Percentiles rank a stretch among this genome's conserved stretches.
These are phyloP conservation scores for Coluber constrictor DNA, from an alignment of 2,797 vertebrate genomes.

Conservation along the genomic window DNA sequence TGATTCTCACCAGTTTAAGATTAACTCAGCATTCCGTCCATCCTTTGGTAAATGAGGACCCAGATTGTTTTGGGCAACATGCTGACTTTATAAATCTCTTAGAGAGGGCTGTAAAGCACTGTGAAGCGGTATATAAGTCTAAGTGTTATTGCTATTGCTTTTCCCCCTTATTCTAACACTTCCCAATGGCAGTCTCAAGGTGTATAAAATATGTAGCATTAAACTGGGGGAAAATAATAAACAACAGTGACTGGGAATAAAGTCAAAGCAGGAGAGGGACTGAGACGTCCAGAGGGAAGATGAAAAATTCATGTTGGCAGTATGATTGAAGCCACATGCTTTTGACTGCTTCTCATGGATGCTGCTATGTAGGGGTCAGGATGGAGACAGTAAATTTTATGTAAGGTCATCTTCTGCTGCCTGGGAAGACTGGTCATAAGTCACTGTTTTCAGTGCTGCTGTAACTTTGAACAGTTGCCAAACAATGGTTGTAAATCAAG, in stretches of 20 bases:
- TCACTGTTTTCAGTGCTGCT: neutral
- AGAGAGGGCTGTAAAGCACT: neutral
- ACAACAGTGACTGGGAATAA: neutral
- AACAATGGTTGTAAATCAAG: neutral
- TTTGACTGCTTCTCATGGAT: neutral
- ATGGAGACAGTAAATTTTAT: neutral
- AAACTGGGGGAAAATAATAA: neutral
- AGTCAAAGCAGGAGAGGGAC: neutral
- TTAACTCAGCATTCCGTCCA: neutral
- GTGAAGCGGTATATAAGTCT: neutral
- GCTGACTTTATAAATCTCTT: neutral
- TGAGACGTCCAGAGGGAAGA: neutral
- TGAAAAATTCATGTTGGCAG: neutral
- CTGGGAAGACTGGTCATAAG: neutral
- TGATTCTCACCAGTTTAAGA: neutral
- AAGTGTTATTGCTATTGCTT: neutral
- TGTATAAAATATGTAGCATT: neutral
- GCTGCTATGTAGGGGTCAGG: neutral
- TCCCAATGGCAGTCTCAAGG: neutral
- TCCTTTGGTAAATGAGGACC: neutral
- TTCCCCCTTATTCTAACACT: neutral
- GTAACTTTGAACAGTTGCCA: neutral
- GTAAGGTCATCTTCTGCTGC: neutral
- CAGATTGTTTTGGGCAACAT: neutral
- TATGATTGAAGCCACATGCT: neutral